Evolutionary conservation across 2,113 vertebrate genomes (phyloP).

Genomic region (Ciconia boyciana): DNA sequence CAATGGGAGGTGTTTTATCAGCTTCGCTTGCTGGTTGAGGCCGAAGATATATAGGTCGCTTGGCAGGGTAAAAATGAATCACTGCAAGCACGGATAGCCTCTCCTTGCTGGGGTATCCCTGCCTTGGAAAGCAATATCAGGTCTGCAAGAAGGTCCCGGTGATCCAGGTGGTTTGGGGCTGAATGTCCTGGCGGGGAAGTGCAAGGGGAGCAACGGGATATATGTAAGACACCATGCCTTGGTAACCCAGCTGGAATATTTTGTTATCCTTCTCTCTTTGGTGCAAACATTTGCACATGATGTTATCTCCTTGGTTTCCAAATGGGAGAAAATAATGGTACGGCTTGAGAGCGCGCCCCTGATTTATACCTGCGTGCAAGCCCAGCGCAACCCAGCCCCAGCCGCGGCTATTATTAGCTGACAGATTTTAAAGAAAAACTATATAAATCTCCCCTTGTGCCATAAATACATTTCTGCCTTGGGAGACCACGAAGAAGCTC

Average conservation of each 20-base stretch:
- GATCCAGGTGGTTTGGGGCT: neutral
- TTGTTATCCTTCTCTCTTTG: neutral
- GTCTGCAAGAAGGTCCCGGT: neutral
- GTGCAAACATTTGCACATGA: neutral
- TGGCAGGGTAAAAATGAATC: neutral
- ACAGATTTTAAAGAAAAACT: constrained; percentile 74
- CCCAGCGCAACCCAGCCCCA: constrained; percentile 51
- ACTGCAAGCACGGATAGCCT: neutral
- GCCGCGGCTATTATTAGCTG: constrained; percentile 72
- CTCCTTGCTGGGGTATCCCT: neutral
- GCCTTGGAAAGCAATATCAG: neutral
- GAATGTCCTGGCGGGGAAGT: neutral
- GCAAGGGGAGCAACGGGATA: neutral
- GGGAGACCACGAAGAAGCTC: constrained; percentile 70
- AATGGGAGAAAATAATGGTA: constrained; percentile 11
- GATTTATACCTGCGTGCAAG: constrained; percentile 67
- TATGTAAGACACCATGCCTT: rapidly evolving
- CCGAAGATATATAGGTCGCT: neutral
- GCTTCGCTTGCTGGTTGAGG: neutral
- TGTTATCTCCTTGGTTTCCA: neutral
- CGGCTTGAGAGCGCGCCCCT: constrained; percentile 13
- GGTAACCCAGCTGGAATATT: neutral
- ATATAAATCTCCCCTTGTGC: constrained; percentile 75
- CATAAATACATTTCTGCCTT: constrained; percentile 76
- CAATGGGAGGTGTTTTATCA: neutral